Conservation (phyloP, 2,797 vertebrate genomes). For the Aplochiton taeniatus region DNA sequence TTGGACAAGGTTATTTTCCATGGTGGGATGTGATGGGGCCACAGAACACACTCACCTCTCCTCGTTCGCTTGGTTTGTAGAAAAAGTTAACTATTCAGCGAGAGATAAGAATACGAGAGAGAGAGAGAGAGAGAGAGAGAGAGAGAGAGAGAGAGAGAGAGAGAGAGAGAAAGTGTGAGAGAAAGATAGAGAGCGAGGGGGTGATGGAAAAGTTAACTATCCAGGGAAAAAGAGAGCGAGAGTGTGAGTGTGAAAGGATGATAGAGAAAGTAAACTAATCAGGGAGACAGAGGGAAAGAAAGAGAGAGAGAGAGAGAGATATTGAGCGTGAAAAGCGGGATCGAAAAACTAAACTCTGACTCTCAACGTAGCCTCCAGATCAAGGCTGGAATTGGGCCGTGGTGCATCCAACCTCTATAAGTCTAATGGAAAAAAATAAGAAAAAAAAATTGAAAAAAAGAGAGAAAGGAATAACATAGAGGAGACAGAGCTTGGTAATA, state of each 20-base stretch:
- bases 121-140: not conserved
- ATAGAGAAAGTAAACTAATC: constrained; percentile 21
- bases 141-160: not conserved
- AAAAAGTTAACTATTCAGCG: too few relatives aligned
- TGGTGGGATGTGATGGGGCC: too few relatives aligned
- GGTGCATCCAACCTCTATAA: too few relatives aligned
- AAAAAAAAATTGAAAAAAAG: not conserved
- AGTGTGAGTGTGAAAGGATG: not conserved
- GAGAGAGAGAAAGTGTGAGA: not conserved
- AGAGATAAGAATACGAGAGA: not conserved
- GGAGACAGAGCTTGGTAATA: constrained; percentile 29
- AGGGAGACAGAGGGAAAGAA: constrained; percentile 21
- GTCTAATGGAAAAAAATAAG: constrained; percentile 21
- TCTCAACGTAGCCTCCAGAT: too few relatives aligned
- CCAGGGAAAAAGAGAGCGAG: not conserved
- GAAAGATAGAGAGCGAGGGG: not conserved
- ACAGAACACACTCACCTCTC: too few relatives aligned
- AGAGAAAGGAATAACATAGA: constrained; percentile 25
- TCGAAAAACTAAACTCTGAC: constrained; percentile 25
- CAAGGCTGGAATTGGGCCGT: too few relatives aligned
- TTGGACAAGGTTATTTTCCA: too few relatives aligned
- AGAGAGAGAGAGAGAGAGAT: not conserved
- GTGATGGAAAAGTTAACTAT: too few relatives aligned
- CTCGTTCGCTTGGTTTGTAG: too few relatives aligned
- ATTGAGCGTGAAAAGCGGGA: constrained; percentile 9